Conservation (phyloP, 37 sponge, comb jelly and placozoan species). For the Axinella damicornis region DNA sequence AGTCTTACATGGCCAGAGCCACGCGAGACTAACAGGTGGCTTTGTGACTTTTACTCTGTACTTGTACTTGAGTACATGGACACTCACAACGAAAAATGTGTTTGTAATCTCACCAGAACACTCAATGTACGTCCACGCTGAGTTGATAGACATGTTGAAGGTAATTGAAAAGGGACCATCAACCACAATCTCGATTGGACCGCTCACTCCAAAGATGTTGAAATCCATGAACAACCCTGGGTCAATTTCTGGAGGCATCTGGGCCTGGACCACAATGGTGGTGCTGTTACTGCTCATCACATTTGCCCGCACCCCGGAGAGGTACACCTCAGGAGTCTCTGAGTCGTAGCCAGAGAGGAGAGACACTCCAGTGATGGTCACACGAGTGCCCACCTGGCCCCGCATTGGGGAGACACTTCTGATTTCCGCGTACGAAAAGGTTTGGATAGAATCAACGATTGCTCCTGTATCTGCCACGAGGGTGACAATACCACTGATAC, state of each 20-base stretch:
- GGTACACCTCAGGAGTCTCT: slow-evolving; percentile 23
- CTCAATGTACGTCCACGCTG: slow-evolving; percentile 58
- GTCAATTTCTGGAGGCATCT: neutral
- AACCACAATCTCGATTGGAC: neutral
- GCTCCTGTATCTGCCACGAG: slow-evolving; percentile 68
- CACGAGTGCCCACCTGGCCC: slow-evolving; percentile 77
- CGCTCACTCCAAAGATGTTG: slow-evolving; percentile 3
- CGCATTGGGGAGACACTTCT: slow-evolving; percentile 27
- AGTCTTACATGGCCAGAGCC: too few relatives aligned
- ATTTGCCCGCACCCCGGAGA: slow-evolving; percentile 37
- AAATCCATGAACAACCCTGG: neutral
- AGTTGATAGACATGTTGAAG: slow-evolving; percentile 18
- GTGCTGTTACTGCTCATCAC: slow-evolving; percentile 2
- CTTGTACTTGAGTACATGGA: too few relatives aligned
- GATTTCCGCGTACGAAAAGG: slow-evolving; percentile 50
- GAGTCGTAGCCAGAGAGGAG: slow-evolving; percentile 62
- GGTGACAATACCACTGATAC: neutral
- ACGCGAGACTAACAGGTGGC: too few relatives aligned
- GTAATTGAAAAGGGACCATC: neutral
- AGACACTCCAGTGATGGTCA: slow-evolving; percentile 61
- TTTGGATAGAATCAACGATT: slow-evolving; percentile 28
- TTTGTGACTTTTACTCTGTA: too few relatives aligned
- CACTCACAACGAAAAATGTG: too few relatives aligned
- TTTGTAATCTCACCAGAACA: slow-evolving; percentile 41
- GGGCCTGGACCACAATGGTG: slow-evolving; percentile 34